Percentiles rank a stretch among this genome's conserved stretches.
These are phyloP conservation scores for Lasioglossum marginatum DNA, from an alignment of 2,888 invertebrate species.

Conservation along the genomic window DNA sequence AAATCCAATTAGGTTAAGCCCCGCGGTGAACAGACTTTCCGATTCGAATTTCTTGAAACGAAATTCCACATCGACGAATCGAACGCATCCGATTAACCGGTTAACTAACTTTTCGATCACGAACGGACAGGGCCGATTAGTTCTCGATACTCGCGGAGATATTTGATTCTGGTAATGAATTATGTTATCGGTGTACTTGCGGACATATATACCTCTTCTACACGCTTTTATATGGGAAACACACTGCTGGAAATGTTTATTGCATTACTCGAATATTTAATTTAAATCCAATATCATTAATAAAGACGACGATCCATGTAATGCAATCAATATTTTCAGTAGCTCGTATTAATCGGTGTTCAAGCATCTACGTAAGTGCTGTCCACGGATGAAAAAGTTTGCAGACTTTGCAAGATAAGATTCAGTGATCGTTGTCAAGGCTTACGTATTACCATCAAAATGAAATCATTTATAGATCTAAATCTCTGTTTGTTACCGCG, in stretches of 20 bases:
- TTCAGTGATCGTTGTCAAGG: neutral
- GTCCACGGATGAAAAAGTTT: neutral
- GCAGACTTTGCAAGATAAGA: too few relatives aligned
- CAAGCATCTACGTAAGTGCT: neutral
- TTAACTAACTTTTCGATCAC: neutral
- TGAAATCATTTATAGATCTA: neutral
- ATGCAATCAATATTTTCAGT: neutral
- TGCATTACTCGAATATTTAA: neutral
- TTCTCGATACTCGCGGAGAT: neutral
- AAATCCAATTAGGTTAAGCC: slow-evolving; percentile 3
- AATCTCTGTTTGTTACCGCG: neutral
- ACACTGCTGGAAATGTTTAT: neutral
- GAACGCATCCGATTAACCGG: neutral
- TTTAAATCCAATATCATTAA: too few relatives aligned
- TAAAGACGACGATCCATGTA: neutral
- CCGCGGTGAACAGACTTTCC: neutral
- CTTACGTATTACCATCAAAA: neutral
- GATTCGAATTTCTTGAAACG: neutral
- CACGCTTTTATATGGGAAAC: neutral
- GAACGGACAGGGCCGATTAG: neutral
- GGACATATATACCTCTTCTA: neutral
- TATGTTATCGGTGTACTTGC: neutral
- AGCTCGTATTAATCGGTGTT: neutral
- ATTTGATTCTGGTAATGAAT: neutral
- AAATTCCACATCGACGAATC: neutral